Conservation (phyloP, 2,888 invertebrate genomes). For the Laspeyria flexula region DNA sequence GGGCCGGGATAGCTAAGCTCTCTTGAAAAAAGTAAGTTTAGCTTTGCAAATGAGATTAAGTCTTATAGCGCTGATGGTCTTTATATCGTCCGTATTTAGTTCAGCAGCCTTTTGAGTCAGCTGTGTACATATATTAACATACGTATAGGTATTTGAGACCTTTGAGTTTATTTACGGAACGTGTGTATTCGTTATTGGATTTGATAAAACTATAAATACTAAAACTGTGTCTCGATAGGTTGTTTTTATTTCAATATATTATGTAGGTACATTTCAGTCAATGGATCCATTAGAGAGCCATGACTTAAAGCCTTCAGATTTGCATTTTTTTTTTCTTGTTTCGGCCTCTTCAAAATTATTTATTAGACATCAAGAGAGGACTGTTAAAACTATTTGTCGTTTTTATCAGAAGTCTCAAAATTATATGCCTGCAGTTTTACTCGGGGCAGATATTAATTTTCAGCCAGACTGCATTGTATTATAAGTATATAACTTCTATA, state of each 20-base stretch:
- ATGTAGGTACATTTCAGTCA: too few relatives aligned
- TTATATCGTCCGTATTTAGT: slow-evolving; percentile 49
- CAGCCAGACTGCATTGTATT: too few relatives aligned
- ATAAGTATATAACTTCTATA: too few relatives aligned
- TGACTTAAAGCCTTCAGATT: too few relatives aligned
- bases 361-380: too few relatives aligned
- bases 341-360: too few relatives aligned
- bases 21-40: slow-evolving; percentile 65
- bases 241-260: neutral
- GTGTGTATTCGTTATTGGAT: neutral
- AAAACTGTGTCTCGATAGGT: neutral
- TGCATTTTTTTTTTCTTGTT: too few relatives aligned
- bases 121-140: neutral
- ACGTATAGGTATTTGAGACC: neutral
- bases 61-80: slow-evolving; percentile 55
- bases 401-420: too few relatives aligned
- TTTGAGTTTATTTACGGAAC: neutral
- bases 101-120: slow-evolving; percentile 19
- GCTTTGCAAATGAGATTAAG: slow-evolving; percentile 73
- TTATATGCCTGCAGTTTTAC: too few relatives aligned
- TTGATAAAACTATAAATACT: neutral
- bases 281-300: too few relatives aligned
- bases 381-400: too few relatives aligned
- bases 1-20: slow-evolving; percentile 52
- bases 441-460: too few relatives aligned